A percentile compares a stretch with the other conserved stretches of the same genome.
These are phyloP conservation scores for Mobula birostris DNA, from an alignment of 2,113 vertebrate species.

Conservation along the genomic window DNA sequence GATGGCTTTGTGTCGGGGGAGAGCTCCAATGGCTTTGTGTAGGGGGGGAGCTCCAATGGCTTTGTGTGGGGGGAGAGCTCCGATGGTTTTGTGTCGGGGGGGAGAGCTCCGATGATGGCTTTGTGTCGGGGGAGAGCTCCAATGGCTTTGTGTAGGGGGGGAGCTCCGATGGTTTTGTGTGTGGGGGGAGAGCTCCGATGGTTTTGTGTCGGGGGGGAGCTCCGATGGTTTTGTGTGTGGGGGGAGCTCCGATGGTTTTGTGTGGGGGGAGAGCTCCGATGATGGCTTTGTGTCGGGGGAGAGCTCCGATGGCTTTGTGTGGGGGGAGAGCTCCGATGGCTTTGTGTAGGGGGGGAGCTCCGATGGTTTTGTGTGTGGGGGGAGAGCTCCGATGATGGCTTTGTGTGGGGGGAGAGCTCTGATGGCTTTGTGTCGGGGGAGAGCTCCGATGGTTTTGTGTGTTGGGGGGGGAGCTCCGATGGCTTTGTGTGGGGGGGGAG, in stretches of 20 bases:
- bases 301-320: background rate
- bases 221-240: too few relatives aligned
- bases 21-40: background rate
- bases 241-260: too few relatives aligned
- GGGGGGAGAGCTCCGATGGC: too few relatives aligned
- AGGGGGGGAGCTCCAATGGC: background rate
- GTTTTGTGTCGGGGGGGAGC: too few relatives aligned
- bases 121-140: background rate
- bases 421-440: background rate
- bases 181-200: background rate
- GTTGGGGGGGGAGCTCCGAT: background rate
- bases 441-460: background rate
- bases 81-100: background rate
- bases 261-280: too few relatives aligned
- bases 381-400: too few relatives aligned
- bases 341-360: too few relatives aligned
- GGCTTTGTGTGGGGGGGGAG: background rate
- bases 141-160: background rate
- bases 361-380: background rate
- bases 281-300: background rate
- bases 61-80: background rate
- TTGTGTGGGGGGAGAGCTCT: too few relatives aligned
- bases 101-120: too few relatives aligned
- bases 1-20: too few relatives aligned
- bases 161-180: background rate